phyloP scores from a whole-genome alignment of 2,797 vertebrate species.

The Sebastes nivosus region DNA sequence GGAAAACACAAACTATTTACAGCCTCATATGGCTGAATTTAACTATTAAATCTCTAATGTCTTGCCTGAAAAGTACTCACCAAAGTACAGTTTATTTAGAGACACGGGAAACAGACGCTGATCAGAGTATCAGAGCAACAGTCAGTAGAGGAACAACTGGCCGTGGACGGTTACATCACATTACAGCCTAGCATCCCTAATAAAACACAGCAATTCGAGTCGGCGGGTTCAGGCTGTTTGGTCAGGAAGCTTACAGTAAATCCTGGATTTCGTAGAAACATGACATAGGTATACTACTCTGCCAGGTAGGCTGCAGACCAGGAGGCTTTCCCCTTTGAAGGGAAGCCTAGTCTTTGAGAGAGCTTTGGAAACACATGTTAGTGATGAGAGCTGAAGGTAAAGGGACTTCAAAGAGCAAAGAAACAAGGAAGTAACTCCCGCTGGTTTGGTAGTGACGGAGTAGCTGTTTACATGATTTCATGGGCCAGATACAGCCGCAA shows the following conservation, averaged over 20 bases:
- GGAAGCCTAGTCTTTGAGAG: not conserved
- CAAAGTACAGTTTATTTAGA: conserved; percentile 5
- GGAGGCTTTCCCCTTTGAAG: conserved; percentile 29
- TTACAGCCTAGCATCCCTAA: conserved; percentile 36
- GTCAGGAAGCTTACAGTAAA: conserved; percentile 36
- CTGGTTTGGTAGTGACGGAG: not conserved
- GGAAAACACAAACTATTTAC: conserved; percentile 6
- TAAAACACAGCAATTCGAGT: conserved; percentile 39
- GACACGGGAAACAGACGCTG: conserved; percentile 21
- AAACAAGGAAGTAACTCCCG: not conserved
- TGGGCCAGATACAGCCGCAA: not conserved
- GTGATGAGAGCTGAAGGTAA: conserved; percentile 1
- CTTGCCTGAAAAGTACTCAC: conserved; percentile 19
- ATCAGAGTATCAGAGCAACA: conserved; percentile 6
- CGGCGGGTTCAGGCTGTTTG: conserved; percentile 31
- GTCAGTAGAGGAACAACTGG: not conserved
- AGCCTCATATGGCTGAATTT: not conserved
- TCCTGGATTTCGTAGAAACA: conserved; percentile 44
- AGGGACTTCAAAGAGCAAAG: conserved; percentile 23
- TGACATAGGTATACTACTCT: conserved; percentile 39
- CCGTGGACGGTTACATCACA: conserved; percentile 15
- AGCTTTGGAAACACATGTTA: conserved; percentile 33
- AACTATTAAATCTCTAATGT: not conserved
- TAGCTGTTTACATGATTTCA: conserved; percentile 4
- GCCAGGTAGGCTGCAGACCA: conserved; percentile 29